phyloP scores from a whole-genome alignment of 2,888 invertebrate genomes.

The Heliconius aoede region DNA sequence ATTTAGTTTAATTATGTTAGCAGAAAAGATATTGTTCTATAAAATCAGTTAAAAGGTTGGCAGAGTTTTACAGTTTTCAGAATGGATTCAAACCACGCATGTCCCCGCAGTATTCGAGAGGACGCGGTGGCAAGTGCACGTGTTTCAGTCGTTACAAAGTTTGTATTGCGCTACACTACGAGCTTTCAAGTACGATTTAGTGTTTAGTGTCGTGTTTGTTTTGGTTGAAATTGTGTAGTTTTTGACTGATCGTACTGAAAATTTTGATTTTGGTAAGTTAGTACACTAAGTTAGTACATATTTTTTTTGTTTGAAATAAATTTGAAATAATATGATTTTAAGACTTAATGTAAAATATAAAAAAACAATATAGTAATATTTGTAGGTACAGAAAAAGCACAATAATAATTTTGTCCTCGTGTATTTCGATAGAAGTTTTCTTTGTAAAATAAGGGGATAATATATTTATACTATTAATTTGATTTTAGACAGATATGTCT shows the following conservation, averaged over 20 bases:
- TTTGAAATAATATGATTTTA: not conserved
- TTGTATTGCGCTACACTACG: slow-evolving; percentile 9
- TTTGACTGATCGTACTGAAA: not conserved
- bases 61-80: slow-evolving; percentile 2
- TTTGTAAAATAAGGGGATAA: too few relatives aligned
- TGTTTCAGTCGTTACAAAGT: slow-evolving; percentile 3
- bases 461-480: too few relatives aligned
- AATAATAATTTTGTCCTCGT: too few relatives aligned
- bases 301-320: not conserved
- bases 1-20: too few relatives aligned
- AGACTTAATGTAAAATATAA: too few relatives aligned
- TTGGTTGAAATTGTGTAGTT: slow-evolving; percentile 2
- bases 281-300: too few relatives aligned
- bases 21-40: not conserved
- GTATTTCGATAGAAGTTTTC: too few relatives aligned
- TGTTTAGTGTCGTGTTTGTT: not conserved
- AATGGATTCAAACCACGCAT: slow-evolving; percentile 26
- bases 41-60: not conserved
- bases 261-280: not conserved
- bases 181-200: not conserved
- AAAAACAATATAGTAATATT: too few relatives aligned
- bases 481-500: too few relatives aligned
- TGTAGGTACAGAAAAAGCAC: too few relatives aligned
- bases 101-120: slow-evolving; percentile 15
- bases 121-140: slow-evolving; percentile 4